Base-by-base conservation (phyloP, 1,140 invertebrate species). In the Sycophila sp. region DNA sequence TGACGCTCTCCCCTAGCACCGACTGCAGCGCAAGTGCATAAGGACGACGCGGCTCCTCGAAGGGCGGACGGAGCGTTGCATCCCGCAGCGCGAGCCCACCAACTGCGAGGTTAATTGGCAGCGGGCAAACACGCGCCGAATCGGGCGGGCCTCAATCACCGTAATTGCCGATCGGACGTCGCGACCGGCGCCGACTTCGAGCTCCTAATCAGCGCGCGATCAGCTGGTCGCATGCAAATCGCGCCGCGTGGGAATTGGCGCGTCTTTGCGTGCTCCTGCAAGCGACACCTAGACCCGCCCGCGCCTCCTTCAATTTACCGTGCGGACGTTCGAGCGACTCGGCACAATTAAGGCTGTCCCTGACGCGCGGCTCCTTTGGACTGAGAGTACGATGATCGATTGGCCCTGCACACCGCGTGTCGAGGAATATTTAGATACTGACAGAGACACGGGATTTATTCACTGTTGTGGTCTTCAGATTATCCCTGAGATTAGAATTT, bases 161-260 rank as follows among this genome's bases (percentile, higher is more conserved):
- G 56, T 67, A 67, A 67, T 67, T 67, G 58, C 51, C 53, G 58
- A 56, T 67, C 53, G 40, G 49, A 40, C 34, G 45, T 10, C 28
- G 22, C 19, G n/a, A n/a, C n/a, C n/a, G 34, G 40, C 40, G 17
- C n/a, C 19, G n/a, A 7, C 40, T 32, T 13, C 24, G 22, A 53
- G 32, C 38, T 66, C 49, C 63, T 42, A 66, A 66, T 66, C 49
- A 66, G 63, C 24, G 28, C 15, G 19, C 22, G 26, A 55, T 66
- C 63, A 42, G 38, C 28, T 19, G 26, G 15, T 17, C 13, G 32
- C 42, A 55, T 19, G 49, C 24, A 55, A 66, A 66, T 55, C 32
- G n/a, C 19, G 4, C 13, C 36, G 13, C 19, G 26, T 51, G 36
- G 11, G 30, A 8, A 64, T 28, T 32, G 17, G 13, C 38, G 28